Evolutionary conservation across 2,888 invertebrate species (phyloP).

Genomic region (Ornithoptera alexandrae): DNA sequence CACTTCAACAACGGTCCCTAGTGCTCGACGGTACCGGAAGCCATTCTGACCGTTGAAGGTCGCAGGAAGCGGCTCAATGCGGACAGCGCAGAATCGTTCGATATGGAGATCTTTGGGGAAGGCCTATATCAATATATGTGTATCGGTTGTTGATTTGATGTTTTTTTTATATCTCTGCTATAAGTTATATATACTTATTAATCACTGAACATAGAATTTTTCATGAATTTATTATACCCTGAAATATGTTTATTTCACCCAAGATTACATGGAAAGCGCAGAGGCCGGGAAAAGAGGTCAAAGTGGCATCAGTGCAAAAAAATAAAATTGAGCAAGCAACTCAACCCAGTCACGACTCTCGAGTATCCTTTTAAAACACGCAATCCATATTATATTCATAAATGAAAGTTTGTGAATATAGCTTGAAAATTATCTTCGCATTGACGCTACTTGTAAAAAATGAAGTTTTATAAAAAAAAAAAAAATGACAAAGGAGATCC

Average conservation of each 20-base stretch:
- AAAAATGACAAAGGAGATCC: slow-evolving; percentile 53
- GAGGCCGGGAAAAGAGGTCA: slow-evolving; percentile 10
- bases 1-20: too few species aligned
- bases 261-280: slow-evolving; percentile 1
- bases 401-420: slow-evolving; percentile 15
- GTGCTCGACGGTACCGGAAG: too few species aligned
- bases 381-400: slow-evolving; percentile 31
- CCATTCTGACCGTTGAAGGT: too few species aligned
- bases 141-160: too few species aligned
- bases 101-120: too few species aligned
- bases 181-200: background rate
- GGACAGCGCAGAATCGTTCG: too few species aligned
- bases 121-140: too few species aligned
- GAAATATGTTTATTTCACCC: background rate
- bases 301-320: slow-evolving; percentile 30
- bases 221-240: slow-evolving; percentile 13
- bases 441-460: slow-evolving; percentile 35
- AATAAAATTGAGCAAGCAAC: slow-evolving; percentile 41
- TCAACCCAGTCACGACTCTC: slow-evolving; percentile 50
- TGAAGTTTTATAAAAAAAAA: slow-evolving; percentile 37
- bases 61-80: too few species aligned
- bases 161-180: too few species aligned
- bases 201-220: slow-evolving; percentile 6
- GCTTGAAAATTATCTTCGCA: slow-evolving; percentile 36
- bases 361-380: slow-evolving; percentile 34